These are phyloP conservation scores for Saccopteryx leptura DNA, from an alignment of 2,113 vertebrate genomes.

Conservation along the genomic window DNA sequence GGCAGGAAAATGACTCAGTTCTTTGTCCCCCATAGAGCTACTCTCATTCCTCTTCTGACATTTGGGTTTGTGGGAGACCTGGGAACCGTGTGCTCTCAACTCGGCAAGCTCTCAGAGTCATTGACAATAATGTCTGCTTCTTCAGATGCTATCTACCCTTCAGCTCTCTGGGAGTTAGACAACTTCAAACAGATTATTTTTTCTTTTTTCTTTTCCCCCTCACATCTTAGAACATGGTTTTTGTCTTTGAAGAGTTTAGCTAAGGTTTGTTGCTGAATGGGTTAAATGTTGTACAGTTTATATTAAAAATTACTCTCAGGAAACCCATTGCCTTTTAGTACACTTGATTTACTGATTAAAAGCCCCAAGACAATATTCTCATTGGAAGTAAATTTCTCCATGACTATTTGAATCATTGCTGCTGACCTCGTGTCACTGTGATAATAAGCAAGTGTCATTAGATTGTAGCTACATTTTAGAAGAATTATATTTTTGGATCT, in stretches of 20 bases:
- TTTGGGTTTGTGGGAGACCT: neutral
- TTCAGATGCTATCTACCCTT: neutral
- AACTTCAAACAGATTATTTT: neutral
- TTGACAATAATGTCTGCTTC: neutral
- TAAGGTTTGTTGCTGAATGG: neutral
- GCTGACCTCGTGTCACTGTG: neutral
- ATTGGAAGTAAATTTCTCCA: neutral
- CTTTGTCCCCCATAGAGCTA: neutral
- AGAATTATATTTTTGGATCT: neutral
- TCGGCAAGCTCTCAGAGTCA: neutral
- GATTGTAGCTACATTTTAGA: constrained; percentile 17
- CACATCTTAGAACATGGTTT: neutral
- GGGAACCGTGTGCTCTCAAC: neutral
- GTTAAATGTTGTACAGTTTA: neutral
- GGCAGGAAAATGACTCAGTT: neutral
- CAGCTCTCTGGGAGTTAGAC: neutral
- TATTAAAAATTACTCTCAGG: constrained; percentile 25
- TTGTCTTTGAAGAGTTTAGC: constrained; percentile 5
- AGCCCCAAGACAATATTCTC: neutral
- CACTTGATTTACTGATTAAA: neutral
- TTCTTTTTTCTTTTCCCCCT: neutral
- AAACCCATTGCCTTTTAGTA: neutral
- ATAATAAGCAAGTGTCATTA: neutral
- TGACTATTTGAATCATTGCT: neutral
- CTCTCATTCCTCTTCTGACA: neutral